Evolutionary conservation across 2,113 vertebrate genomes (phyloP).

Genomic region (Myiozetetes cayanensis): DNA sequence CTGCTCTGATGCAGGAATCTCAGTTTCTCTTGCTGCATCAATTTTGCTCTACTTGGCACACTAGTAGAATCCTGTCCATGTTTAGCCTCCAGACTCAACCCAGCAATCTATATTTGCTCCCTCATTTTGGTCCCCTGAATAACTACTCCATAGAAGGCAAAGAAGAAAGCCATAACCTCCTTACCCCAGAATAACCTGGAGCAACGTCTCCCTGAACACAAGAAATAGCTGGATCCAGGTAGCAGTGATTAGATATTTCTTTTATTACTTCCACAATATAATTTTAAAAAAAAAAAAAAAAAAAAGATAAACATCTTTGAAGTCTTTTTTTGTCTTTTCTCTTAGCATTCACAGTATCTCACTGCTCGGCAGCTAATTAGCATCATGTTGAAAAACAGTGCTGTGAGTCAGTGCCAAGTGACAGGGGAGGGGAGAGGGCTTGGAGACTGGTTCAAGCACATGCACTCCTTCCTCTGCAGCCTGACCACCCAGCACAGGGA

Average conservation of each 20-base stretch:
- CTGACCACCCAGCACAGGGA: background rate
- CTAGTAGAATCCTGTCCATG: background rate
- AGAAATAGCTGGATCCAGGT: background rate
- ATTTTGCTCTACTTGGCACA: background rate
- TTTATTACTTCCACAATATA: background rate
- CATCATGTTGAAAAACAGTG: background rate
- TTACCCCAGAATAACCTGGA: background rate
- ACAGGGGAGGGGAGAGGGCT: background rate
- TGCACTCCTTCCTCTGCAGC: background rate
- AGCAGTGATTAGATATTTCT: background rate
- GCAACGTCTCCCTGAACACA: background rate
- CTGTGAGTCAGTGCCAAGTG: background rate
- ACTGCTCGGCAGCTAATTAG: conserved; percentile 23
- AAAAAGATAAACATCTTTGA: conserved; percentile 10
- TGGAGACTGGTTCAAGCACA: background rate
- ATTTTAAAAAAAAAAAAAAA: background rate
- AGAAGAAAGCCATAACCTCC: background rate
- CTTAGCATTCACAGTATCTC: background rate
- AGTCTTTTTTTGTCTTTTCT: conserved; percentile 12
- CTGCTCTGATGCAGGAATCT: background rate
- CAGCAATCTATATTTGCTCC: background rate
- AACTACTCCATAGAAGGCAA: background rate
- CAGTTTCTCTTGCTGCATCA: background rate
- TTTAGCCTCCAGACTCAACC: background rate
- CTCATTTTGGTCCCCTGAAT: background rate